Percentiles rank a stretch among this genome's conserved stretches.
These are phyloP conservation scores for Pangasianodon hypophthalmus DNA, from an alignment of 2,113 vertebrate genomes.

Conservation along the genomic window DNA sequence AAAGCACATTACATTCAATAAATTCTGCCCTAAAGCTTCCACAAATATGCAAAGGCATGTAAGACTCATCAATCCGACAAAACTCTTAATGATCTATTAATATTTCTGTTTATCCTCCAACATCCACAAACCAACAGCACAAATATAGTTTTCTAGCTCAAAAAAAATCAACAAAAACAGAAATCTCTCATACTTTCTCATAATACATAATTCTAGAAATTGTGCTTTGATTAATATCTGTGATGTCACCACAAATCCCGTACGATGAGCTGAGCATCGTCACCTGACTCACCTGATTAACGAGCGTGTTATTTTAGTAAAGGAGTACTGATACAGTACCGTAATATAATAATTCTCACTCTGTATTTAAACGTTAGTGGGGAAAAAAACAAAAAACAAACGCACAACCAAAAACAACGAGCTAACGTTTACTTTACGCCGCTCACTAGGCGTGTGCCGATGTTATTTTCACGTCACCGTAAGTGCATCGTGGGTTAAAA, in stretches of 20 bases:
- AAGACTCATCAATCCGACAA: not conserved
- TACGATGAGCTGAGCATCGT: not conserved
- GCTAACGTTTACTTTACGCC: not conserved
- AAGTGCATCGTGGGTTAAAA: not conserved
- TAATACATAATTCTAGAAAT: not conserved
- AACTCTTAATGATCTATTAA: not conserved
- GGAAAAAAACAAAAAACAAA: not conserved
- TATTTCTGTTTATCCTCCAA: not conserved
- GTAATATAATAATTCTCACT: slow-evolving; percentile 3
- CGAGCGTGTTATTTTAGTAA: slow-evolving; percentile 28
- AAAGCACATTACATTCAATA: not conserved
- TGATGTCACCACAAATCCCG: slow-evolving; percentile 10
- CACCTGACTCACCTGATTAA: slow-evolving; percentile 33
- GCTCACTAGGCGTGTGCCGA: not conserved
- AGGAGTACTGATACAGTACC: slow-evolving; percentile 53
- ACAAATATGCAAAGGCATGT: not conserved
- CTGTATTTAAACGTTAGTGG: not conserved
- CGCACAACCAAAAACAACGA: not conserved
- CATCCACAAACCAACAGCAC: not conserved
- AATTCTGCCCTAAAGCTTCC: not conserved
- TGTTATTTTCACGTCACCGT: not conserved
- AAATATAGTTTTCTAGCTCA: not conserved
- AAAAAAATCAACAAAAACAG: not conserved
- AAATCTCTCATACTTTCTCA: not conserved
- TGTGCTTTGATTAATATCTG: slow-evolving; percentile 15